A percentile compares a stretch with the other conserved stretches of the same genome.
Evolutionary conservation across 1,140 invertebrate species (phyloP).

Genomic region (Aporrectodea caliginosa): DNA sequence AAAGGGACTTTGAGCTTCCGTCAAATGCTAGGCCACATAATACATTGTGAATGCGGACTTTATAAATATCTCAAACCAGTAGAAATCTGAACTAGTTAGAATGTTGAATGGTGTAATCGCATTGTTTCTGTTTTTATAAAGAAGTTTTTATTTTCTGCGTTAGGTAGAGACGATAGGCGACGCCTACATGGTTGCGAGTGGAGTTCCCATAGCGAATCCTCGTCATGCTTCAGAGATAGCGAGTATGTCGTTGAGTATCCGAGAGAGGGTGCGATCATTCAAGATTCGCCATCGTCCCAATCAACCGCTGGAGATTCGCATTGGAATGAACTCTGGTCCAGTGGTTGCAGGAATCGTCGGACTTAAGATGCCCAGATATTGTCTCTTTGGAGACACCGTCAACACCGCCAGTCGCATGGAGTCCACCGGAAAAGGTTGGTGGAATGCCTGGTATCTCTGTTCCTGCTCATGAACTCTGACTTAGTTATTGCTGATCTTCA

Average conservation of each 20-base stretch:
- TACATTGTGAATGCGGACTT: too few relatives aligned
- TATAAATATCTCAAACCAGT: too few relatives aligned
- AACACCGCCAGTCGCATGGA: constrained; percentile 79
- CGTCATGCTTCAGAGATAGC: constrained; percentile 77
- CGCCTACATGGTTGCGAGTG: constrained; percentile 89
- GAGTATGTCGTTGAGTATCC: constrained; percentile 80
- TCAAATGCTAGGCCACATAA: too few relatives aligned
- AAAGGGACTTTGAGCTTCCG: too few relatives aligned
- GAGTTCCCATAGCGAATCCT: constrained; percentile 75
- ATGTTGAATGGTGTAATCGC: too few relatives aligned
- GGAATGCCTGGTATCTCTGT: too few relatives aligned
- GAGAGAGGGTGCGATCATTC: constrained; percentile 64
- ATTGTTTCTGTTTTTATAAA: too few relatives aligned
- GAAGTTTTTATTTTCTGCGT: neutral
- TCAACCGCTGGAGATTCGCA: constrained; percentile 21
- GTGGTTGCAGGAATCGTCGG: constrained; percentile 69
- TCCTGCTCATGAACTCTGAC: too few relatives aligned
- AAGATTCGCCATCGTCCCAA: constrained; percentile 30
- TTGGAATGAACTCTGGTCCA: constrained; percentile 53
- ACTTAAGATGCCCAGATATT: constrained; percentile 53
- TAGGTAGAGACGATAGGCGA: constrained; percentile 81
- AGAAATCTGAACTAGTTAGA: too few relatives aligned
- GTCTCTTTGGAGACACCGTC: constrained; percentile 53
- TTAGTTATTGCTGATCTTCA: too few relatives aligned
- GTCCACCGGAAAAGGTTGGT: constrained; percentile 65